Conservation (phyloP, 2,797 vertebrate species). For the Diglossa cyanea region DNA sequence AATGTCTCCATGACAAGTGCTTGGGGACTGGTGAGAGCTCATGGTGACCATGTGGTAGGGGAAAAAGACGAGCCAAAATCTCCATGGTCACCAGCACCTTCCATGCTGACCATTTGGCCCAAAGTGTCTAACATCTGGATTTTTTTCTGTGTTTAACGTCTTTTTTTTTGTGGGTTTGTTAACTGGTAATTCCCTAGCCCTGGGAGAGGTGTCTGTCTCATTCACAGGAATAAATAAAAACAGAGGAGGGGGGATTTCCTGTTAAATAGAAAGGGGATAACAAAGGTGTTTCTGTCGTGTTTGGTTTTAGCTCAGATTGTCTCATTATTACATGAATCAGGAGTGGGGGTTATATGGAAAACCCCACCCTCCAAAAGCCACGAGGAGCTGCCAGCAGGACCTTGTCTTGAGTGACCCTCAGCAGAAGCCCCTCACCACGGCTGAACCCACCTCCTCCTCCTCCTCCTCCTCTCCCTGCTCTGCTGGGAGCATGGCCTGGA, state of each 20-base stretch:
- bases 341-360: background rate
- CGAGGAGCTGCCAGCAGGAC: background rate
- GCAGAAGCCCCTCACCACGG: background rate
- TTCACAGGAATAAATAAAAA: background rate
- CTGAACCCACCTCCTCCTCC: background rate
- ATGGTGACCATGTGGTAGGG: no score
- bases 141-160: background rate
- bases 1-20: background rate
- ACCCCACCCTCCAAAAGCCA: fast-evolving
- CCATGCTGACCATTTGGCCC: fast-evolving
- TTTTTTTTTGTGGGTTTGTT: background rate
- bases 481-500: background rate
- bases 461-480: background rate
- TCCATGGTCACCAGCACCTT: fast-evolving
- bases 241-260: fast-evolving
- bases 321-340: fast-evolving
- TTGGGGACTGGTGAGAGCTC: background rate
- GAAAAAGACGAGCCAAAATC: background rate
- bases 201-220: background rate
- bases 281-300: background rate
- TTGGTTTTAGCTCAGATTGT: background rate
- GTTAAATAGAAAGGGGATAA: background rate
- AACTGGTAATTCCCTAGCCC: background rate
- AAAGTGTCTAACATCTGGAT: fast-evolving
- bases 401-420: background rate